Percentiles rank a stretch among this genome's conserved stretches.
These are phyloP conservation scores for Ploceus nigricollis DNA, from an alignment of 2,113 vertebrate genomes.

Conservation along the genomic window DNA sequence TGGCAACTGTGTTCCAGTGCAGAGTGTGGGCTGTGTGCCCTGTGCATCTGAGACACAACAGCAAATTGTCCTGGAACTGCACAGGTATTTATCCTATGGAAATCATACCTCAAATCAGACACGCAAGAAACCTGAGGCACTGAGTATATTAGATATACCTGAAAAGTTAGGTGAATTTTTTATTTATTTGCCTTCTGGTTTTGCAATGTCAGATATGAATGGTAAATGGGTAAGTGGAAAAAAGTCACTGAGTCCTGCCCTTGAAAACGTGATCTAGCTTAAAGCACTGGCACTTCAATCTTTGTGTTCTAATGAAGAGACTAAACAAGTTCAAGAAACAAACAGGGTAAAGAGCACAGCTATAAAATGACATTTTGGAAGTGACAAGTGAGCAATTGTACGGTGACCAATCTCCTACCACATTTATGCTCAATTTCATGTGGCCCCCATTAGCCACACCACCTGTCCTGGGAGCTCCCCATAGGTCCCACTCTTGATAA, in stretches of 20 bases:
- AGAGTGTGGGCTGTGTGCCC: background rate
- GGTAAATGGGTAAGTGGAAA: background rate
- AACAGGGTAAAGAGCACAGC: background rate
- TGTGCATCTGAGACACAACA: background rate
- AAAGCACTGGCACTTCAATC: background rate
- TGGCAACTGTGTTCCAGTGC: background rate
- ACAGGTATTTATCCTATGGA: background rate
- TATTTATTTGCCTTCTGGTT: background rate
- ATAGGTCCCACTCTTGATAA: background rate
- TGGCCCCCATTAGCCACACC: background rate
- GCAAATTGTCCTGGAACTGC: background rate
- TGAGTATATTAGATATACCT: background rate
- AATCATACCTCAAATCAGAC: background rate
- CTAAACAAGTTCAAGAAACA: background rate
- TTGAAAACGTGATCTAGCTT: background rate
- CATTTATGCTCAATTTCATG: background rate
- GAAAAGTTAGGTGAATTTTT: background rate
- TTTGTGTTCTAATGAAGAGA: background rate
- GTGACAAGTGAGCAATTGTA: background rate
- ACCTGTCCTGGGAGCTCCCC: background rate
- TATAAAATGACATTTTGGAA: background rate
- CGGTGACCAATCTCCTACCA: background rate
- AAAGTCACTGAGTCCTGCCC: background rate
- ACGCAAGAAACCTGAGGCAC: rapidly evolving
- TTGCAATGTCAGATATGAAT: background rate